These are phyloP conservation scores for Pseudorectes ferrugineus DNA, from an alignment of 2,113 vertebrate genomes.

Conservation along the genomic window DNA sequence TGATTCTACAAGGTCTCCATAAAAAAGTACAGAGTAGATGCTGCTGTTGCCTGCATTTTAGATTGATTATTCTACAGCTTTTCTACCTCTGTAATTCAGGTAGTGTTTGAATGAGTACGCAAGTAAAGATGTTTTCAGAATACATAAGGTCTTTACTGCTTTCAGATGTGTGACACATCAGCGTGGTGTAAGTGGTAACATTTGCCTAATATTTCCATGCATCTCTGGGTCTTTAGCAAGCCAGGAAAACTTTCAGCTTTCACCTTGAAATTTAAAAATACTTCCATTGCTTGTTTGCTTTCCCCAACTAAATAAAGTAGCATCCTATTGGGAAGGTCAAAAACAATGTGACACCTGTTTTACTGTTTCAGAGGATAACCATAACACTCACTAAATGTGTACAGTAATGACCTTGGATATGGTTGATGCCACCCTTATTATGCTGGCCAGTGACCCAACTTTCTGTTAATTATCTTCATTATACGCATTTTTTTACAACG, in stretches of 20 bases:
- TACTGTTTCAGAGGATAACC: background rate
- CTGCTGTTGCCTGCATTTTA: background rate
- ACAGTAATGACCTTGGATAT: background rate
- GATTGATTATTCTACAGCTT: background rate
- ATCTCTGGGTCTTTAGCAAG: background rate
- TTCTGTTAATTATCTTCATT: background rate
- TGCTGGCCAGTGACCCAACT: background rate
- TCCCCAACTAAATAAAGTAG: background rate
- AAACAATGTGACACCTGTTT: background rate
- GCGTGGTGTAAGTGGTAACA: background rate
- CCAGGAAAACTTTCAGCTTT: background rate
- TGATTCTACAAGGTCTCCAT: background rate
- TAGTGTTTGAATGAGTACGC: background rate
- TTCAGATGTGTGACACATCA: background rate
- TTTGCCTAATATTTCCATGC: background rate
- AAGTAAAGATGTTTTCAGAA: background rate
- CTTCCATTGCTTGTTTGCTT: background rate
- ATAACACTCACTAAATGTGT: rapidly evolving
- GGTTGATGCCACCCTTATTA: background rate
- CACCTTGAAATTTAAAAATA: background rate
- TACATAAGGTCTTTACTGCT: background rate
- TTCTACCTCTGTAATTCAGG: background rate
- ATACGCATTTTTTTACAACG: background rate
- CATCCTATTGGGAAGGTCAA: background rate
- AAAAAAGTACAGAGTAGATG: background rate